Conservation (phyloP, 2,797 vertebrate genomes). For the Poeciliopsis infans region DNA sequence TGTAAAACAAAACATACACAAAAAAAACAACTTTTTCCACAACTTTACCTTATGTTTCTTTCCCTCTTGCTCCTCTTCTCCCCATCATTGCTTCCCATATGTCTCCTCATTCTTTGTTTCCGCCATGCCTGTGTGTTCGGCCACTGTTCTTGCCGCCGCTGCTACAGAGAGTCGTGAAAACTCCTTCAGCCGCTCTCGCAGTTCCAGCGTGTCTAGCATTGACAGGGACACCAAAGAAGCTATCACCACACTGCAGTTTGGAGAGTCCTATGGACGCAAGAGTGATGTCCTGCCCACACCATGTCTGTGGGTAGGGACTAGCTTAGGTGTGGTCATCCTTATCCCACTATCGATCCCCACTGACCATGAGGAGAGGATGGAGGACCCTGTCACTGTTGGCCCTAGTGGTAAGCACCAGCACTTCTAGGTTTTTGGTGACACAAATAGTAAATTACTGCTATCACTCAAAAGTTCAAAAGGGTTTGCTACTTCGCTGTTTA, state of each 20-base stretch:
- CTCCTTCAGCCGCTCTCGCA: conserved; percentile 95
- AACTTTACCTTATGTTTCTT: conserved; percentile 19
- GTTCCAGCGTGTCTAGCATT: conserved; percentile 98
- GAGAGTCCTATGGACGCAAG: conserved; percentile 91
- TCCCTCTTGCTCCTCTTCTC: background rate
- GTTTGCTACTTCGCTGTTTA: conserved; percentile 3
- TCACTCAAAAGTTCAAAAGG: conserved; percentile 2
- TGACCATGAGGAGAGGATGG: conserved; percentile 88
- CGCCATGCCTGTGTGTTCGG: conserved; percentile 7
- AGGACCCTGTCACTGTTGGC: conserved; percentile 87
- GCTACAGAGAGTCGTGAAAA: conserved; percentile 92
- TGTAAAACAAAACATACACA: background rate
- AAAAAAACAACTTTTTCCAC: conserved; percentile 1
- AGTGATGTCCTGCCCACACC: conserved; percentile 85
- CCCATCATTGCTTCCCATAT: conserved; percentile 11
- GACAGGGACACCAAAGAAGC: conserved; percentile 96
- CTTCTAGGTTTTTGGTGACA: background rate
- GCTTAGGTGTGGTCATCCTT: conserved; percentile 90
- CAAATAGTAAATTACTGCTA: conserved; percentile 10
- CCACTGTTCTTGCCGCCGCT: conserved; percentile 12
- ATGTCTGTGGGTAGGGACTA: conserved; percentile 96
- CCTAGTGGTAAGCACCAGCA: conserved; percentile 86
- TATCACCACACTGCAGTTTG: conserved; percentile 92
- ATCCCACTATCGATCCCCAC: conserved; percentile 90
- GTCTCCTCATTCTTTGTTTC: conserved; percentile 20